Conservation (phyloP, 2,113 vertebrate genomes). For the Tragelaphus imberbis region DNA sequence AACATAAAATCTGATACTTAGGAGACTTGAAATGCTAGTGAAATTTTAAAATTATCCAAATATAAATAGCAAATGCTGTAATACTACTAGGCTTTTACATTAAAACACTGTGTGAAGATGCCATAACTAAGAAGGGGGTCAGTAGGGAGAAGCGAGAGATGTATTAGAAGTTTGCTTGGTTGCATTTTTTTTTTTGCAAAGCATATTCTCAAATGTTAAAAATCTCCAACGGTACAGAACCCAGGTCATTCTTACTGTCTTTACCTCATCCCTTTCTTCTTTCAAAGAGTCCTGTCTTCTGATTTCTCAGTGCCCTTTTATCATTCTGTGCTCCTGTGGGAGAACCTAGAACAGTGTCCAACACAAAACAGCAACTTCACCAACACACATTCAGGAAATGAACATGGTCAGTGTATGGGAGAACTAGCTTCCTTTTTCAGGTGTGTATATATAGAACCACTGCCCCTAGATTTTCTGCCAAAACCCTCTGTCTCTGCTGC, state of each 20-base stretch:
- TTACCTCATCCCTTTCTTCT: neutral
- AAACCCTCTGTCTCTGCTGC: neutral
- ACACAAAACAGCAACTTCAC: neutral
- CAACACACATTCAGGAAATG: neutral
- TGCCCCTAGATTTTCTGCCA: neutral
- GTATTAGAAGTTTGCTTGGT: neutral
- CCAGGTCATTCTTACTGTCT: neutral
- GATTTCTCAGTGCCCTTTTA: neutral
- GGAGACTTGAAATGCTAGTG: constrained; percentile 26
- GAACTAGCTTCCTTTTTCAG: neutral
- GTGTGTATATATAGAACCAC: neutral
- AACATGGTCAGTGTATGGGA: neutral
- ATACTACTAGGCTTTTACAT: constrained; percentile 8
- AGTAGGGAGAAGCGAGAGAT: neutral
- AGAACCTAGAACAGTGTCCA: neutral
- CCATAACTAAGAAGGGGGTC: neutral
- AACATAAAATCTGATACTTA: constrained; percentile 56
- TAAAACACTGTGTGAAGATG: neutral
- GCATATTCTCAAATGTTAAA: neutral
- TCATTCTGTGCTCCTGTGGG: neutral
- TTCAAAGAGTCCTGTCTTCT: neutral
- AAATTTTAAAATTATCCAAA: constrained; percentile 54
- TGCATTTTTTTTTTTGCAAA: neutral
- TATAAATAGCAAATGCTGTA: constrained; percentile 35
- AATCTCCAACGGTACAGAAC: neutral